These are phyloP conservation scores for Xiphorhynchus erythropygius DNA, from an alignment of 2,797 vertebrate genomes.

Conservation along the genomic window DNA sequence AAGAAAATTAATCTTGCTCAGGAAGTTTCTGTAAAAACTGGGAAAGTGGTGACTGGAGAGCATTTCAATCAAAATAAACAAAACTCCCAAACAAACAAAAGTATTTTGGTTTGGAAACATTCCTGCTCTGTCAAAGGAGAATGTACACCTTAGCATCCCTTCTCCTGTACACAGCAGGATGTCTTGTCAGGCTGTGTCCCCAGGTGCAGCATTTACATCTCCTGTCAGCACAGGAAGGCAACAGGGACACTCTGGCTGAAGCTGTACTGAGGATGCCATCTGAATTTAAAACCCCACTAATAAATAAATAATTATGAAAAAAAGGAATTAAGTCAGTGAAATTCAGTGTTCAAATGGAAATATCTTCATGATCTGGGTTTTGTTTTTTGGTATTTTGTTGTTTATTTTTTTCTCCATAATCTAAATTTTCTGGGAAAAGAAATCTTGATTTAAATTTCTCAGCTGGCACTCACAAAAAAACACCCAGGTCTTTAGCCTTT, in stretches of 20 bases:
- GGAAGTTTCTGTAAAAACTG: neutral
- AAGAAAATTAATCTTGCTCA: neutral
- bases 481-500: neutral
- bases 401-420: neutral
- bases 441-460: neutral
- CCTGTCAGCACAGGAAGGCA: neutral
- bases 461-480: neutral
- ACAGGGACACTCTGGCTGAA: neutral
- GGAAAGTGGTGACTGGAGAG: neutral
- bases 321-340: neutral
- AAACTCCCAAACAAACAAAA: neutral
- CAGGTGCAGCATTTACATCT: neutral
- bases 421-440: neutral
- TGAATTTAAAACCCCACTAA: neutral
- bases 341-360: neutral
- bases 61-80: neutral
- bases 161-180: neutral
- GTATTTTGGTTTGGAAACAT: neutral
- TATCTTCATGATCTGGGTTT: neutral
- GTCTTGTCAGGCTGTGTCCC: neutral
- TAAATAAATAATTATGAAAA: neutral
- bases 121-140: neutral
- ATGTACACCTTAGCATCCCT: neutral
- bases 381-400: too few species aligned
- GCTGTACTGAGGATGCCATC: neutral